Percentiles rank a stretch among this genome's conserved stretches.
Evolutionary conservation across 2,888 invertebrate species (phyloP).

Genomic region (Troides oblongomaculatus): DNA sequence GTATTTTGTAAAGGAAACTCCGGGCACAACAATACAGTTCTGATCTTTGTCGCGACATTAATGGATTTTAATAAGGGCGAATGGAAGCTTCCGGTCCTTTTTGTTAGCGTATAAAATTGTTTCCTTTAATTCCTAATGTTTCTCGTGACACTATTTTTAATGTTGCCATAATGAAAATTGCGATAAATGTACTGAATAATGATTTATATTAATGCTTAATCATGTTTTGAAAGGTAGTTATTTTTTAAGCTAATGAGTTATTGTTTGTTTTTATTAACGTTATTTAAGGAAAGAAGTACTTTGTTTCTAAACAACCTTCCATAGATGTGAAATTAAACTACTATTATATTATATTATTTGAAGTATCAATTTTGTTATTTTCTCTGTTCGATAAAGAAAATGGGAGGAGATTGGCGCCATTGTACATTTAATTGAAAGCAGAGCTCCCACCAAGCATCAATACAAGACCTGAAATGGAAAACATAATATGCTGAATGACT

Average conservation of each 20-base stretch:
- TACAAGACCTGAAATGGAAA: conserved; percentile 3
- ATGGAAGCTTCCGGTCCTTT: background rate
- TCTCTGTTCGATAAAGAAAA: background rate
- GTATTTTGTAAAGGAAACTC: background rate
- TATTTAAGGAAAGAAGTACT: background rate
- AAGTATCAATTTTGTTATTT: background rate
- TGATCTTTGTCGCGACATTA: background rate
- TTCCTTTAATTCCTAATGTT: background rate
- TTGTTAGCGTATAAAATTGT: background rate
- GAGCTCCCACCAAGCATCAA: background rate
- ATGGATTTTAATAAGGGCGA: conserved; percentile 1
- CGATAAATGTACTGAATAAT: background rate
- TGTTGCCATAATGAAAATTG: background rate
- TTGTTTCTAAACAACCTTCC: background rate
- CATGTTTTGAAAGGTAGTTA: too few species aligned
- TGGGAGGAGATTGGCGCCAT: background rate
- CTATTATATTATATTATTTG: background rate
- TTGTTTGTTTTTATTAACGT: too few species aligned
- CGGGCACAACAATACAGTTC: background rate
- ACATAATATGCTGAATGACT: background rate
- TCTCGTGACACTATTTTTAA: background rate
- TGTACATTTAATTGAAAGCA: background rate
- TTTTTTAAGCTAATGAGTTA: too few species aligned
- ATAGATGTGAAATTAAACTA: background rate
- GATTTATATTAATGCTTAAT: too few species aligned